These are phyloP conservation scores for Thunnus maccoyii DNA, from an alignment of 2,113 vertebrate species.

Conservation along the genomic window DNA sequence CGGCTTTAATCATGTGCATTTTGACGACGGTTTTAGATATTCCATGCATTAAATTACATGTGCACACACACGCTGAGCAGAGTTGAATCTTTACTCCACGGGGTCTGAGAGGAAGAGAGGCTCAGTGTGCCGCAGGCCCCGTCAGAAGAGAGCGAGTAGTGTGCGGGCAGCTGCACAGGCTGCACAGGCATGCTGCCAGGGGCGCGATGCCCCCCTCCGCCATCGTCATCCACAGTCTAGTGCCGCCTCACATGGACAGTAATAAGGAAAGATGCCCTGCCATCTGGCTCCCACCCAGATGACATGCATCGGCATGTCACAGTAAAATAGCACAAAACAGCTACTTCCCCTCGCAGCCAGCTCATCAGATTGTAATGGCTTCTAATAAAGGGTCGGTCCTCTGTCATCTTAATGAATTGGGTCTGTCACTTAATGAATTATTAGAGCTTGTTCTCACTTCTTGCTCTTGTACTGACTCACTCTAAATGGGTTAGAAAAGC, in stretches of 20 bases:
- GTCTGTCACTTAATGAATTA: slow-evolving; percentile 54
- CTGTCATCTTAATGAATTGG: slow-evolving; percentile 49
- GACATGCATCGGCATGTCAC: slow-evolving; percentile 41
- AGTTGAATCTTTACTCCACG: slow-evolving; percentile 3
- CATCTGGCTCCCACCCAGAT: slow-evolving; percentile 70
- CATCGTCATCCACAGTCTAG: slow-evolving; percentile 2
- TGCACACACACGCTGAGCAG: neutral
- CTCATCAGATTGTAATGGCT: slow-evolving; percentile 38
- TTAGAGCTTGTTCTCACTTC: slow-evolving; percentile 31
- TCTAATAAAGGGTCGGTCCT: slow-evolving; percentile 34
- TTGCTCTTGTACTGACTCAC: slow-evolving; percentile 34
- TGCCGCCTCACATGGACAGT: slow-evolving; percentile 34
- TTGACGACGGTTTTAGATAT: slow-evolving; percentile 20
- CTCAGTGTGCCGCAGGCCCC: slow-evolving; percentile 12
- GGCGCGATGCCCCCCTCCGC: slow-evolving; percentile 32
- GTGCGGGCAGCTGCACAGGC: slow-evolving; percentile 46
- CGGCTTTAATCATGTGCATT: slow-evolving; percentile 21
- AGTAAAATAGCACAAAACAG: slow-evolving; percentile 47
- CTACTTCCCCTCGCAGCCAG: slow-evolving; percentile 26
- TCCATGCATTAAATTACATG: slow-evolving; percentile 19
- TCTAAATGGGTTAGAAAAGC: slow-evolving; percentile 19
- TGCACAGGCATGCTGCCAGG: slow-evolving; percentile 12
- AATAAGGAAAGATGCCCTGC: slow-evolving; percentile 55
- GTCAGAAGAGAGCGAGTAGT: slow-evolving; percentile 7
- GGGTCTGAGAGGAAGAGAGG: slow-evolving; percentile 25